Base-by-base conservation (phyloP, 2,797 vertebrate species). In the Triplophysa bombifrons region DNA sequence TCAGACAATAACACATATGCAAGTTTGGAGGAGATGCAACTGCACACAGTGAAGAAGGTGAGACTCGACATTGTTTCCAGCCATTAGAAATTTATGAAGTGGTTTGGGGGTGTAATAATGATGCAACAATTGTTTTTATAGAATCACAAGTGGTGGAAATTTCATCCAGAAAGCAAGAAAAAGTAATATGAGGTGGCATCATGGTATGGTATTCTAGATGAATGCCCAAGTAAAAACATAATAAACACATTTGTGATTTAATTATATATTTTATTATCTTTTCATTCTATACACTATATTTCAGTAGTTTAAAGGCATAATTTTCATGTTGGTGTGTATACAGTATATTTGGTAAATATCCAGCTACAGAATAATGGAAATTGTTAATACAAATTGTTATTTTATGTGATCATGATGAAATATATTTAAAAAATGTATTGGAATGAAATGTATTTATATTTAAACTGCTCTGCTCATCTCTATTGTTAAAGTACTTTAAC, bases 131-230 rank as follows among this genome's bases (percentile, higher is more conserved):
- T 61, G 22, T 50, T 16, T 70, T 70, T 68, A 74, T 78, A 83
- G 82, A 74, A 51, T 70, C 82, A 73, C 48, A 83, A 83, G 50
- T 83, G 82, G 82, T 83, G 82, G 82, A 83, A 83, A 77, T 67
- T 83, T 58, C 69, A 56, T 17, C 25, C 65, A 61, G 82, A 83
- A 27, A 68, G n/a, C 63, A 80, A 80, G 69, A 83, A 83, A 78
- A 73, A 64, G 58, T 53, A 64, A 78, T 14, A 14, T 50, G 20
- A 55, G 14, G 17, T 74, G 4, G 63, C 67, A 51, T 61, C 44
- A 22, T 41, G 41, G 2, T 10, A 4, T 38, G 17, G 19, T 51
- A 6, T 38, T 64, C 3, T 4, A 58, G 16, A 50, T 56, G 38
- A 22, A 46, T 22, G 13, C 44, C 61, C 10, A 11, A 38, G 16